Evolutionary conservation across 1,140 invertebrate genomes (phyloP).

Genomic region (Neodiprion fabricii): DNA sequence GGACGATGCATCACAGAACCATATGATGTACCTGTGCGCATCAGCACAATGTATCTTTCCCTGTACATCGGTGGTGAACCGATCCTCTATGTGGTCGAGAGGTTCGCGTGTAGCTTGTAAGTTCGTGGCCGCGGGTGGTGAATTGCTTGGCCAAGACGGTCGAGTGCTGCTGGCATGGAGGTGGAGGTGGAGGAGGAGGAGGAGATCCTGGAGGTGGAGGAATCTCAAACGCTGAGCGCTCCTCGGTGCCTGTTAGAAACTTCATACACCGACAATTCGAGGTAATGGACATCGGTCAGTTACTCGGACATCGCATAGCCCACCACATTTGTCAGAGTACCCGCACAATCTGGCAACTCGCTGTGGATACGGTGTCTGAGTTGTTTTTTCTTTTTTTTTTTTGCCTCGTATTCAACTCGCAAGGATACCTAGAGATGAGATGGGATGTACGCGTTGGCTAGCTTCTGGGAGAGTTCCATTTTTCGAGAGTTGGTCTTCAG

Average conservation of each 20-base stretch:
- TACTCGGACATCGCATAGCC: not conserved
- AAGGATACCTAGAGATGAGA: not conserved
- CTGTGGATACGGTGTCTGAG: too few species aligned
- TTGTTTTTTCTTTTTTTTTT: not conserved
- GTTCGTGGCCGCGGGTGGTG: not conserved
- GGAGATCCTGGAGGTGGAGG: not conserved
- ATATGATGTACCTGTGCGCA: not conserved
- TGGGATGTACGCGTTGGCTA: too few species aligned
- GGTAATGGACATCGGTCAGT: constrained; percentile 1
- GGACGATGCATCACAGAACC: not conserved
- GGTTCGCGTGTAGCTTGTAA: constrained; percentile 12
- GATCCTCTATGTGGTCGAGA: not conserved
- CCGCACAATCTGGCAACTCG: not conserved
- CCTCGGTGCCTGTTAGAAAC: not conserved
- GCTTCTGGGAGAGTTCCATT: too few species aligned
- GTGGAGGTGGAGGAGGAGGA: not conserved
- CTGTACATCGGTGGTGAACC: not conserved
- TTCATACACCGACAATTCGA: not conserved
- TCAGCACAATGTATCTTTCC: too few species aligned
- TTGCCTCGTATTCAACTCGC: not conserved
- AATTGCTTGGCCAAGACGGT: not conserved
- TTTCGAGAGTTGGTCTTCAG: too few species aligned
- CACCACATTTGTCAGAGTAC: not conserved
- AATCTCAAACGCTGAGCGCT: not conserved
- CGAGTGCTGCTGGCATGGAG: too few species aligned